These are phyloP conservation scores for Ophiothrix spiculata DNA, from an alignment of 35 echinoderm and acorn worm species.

Conservation along the genomic window DNA sequence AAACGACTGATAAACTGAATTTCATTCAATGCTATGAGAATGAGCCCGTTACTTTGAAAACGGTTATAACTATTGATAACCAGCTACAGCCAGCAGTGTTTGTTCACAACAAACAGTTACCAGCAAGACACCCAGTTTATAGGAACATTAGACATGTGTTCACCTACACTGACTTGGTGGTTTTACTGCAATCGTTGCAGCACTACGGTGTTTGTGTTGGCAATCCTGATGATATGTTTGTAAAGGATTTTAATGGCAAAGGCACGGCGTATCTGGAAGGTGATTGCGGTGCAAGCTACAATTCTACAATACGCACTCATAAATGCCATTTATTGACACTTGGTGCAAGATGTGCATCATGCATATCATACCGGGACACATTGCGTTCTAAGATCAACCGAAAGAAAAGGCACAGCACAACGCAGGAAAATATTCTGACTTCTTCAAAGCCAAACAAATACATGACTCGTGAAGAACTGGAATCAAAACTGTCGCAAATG, in stretches of 20 bases:
- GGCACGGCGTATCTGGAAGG: background rate
- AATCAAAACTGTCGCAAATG: background rate
- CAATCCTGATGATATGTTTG: background rate
- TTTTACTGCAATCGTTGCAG: background rate
- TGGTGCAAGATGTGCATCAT: background rate
- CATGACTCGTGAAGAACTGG: background rate
- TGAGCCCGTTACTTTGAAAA: background rate
- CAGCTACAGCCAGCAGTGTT: background rate
- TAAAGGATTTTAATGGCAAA: background rate
- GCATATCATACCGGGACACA: background rate
- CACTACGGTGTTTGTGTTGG: background rate
- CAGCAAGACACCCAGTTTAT: background rate
- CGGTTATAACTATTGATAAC: background rate
- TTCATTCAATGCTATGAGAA: slow-evolving; percentile 1
- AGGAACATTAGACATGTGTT: background rate
- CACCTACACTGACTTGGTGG: background rate
- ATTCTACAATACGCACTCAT: background rate
- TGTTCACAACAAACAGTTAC: background rate
- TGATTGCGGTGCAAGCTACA: background rate
- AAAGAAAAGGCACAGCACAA: background rate
- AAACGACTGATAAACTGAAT: background rate
- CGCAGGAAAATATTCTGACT: background rate
- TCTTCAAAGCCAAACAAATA: background rate
- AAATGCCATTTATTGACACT: background rate
- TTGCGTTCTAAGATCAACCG: background rate